A percentile compares a stretch with the other conserved stretches of the same genome.
These are phyloP conservation scores for Pseudochirops cupreus DNA, from an alignment of 2,797 vertebrate species.

Conservation along the genomic window DNA sequence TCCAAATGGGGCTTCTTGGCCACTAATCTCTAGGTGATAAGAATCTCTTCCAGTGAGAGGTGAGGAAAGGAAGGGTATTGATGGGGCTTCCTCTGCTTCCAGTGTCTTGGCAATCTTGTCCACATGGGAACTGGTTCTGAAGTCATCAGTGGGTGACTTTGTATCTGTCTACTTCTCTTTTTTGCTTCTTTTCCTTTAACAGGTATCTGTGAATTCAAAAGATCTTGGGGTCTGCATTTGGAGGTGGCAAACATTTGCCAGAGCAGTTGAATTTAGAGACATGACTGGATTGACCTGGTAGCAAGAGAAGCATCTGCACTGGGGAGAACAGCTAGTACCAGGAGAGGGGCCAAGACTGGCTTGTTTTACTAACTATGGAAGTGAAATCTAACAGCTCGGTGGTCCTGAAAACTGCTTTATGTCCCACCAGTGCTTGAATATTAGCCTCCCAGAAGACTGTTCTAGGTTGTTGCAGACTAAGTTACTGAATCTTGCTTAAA, in stretches of 20 bases:
- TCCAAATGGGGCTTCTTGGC: neutral
- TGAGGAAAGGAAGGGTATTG: neutral
- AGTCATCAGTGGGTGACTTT: neutral
- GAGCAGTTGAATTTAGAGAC: neutral
- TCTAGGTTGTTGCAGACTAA: neutral
- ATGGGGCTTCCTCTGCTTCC: neutral
- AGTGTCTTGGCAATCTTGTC: neutral
- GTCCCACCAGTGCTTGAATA: neutral
- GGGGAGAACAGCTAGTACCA: neutral
- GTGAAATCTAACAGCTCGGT: neutral
- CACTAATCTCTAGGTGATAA: neutral
- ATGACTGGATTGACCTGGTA: neutral
- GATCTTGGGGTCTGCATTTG: neutral
- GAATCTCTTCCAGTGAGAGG: neutral
- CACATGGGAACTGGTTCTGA: neutral
- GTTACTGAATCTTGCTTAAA: neutral
- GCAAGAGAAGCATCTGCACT: neutral
- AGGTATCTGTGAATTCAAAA: neutral
- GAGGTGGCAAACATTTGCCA: neutral
- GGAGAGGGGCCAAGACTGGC: neutral
- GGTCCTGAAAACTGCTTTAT: neutral
- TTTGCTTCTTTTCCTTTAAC: neutral
- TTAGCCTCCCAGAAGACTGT: neutral
- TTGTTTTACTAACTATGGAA: neutral
- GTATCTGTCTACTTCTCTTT: neutral